Conservation (phyloP, 2,888 invertebrate species). For the Chrysomela aeneicollis region DNA sequence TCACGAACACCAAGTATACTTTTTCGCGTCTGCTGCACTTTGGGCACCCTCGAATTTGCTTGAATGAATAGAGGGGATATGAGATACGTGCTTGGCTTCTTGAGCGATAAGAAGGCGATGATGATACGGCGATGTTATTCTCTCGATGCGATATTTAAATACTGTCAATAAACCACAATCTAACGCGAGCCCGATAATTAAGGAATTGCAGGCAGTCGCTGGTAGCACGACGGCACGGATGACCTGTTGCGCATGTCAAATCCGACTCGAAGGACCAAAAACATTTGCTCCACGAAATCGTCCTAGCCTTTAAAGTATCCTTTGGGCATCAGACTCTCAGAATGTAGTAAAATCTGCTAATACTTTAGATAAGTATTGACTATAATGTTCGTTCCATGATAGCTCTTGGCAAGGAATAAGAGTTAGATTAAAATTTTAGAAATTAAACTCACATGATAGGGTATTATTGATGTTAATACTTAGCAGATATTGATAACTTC, state of each 20-base stretch:
- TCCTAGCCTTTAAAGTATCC: too few species aligned
- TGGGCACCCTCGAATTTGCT: slow-evolving; percentile 30
- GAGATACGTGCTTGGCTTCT: slow-evolving; percentile 30
- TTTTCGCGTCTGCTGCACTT: slow-evolving; percentile 27
- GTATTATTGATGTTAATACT: too few species aligned
- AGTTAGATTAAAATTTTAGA: too few species aligned
- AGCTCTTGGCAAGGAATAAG: too few species aligned
- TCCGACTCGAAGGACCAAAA: neutral
- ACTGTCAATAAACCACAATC: slow-evolving; percentile 32
- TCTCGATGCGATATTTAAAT: slow-evolving; percentile 26
- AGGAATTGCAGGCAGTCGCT: slow-evolving; percentile 22
- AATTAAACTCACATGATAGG: too few species aligned
- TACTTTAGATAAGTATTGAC: too few species aligned
- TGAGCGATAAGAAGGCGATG: slow-evolving; percentile 29
- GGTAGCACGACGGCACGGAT: neutral
- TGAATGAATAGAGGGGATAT: slow-evolving; percentile 31
- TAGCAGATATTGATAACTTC: too few species aligned
- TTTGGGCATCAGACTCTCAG: too few species aligned
- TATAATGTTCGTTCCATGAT: too few species aligned
- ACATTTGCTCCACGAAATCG: too few species aligned
- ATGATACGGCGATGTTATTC: slow-evolving; percentile 30
- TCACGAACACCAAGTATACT: neutral
- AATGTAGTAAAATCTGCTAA: too few species aligned
- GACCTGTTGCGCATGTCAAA: neutral
- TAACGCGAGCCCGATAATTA: slow-evolving; percentile 24